Evolutionary conservation across 2,113 vertebrate species (phyloP), one percentile per base, ranked within the genome.

Genomic region (Zosterops pallidus): DNA sequence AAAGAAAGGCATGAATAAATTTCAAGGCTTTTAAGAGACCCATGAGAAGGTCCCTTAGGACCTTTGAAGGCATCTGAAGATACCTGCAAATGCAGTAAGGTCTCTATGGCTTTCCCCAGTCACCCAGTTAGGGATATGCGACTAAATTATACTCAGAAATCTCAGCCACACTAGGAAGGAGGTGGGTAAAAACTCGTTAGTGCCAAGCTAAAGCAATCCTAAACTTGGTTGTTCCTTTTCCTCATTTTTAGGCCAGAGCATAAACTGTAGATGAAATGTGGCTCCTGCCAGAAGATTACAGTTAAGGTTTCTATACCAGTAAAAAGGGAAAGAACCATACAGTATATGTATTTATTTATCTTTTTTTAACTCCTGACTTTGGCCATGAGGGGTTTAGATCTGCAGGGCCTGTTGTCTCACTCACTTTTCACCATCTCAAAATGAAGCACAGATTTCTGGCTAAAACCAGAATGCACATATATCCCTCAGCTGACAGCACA

Each of bases 131-230:
- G 62, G 11, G 29, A 80, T 20, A 57, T 21, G 10, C 50, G 85
- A 28, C 29, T 52, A 64, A 84, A 83, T 35, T 26, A 13, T 33
- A 79, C 16, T 41, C 17, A 72, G 22, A 68, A 67, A 79, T 46
- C 23, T 59, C 69, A 80, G 20, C 26, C 64, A 19, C 26, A 35
- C 29, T 24, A 68, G 14, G 44, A 82, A 55, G n/a, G 31, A 59
- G 14, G 3, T 52, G 33, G 35, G 44, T 46, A 78, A 78, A 80
- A 70, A 16, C 11, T 28, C 0, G 0, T 13, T 53, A 78, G 28
- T 13, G 46, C 12, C 53, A 86, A 67, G 39, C 15, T 53, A 49
- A 35, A 62, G 13, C 47, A 79, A 63, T 59, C 53, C 60, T 31
- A 78, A 95, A 79, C 31, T 37, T 35, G 12, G 10, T 28, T 57